These are phyloP conservation scores for Sapajus apella DNA, from an alignment of 2,113 vertebrate species.

Conservation along the genomic window DNA sequence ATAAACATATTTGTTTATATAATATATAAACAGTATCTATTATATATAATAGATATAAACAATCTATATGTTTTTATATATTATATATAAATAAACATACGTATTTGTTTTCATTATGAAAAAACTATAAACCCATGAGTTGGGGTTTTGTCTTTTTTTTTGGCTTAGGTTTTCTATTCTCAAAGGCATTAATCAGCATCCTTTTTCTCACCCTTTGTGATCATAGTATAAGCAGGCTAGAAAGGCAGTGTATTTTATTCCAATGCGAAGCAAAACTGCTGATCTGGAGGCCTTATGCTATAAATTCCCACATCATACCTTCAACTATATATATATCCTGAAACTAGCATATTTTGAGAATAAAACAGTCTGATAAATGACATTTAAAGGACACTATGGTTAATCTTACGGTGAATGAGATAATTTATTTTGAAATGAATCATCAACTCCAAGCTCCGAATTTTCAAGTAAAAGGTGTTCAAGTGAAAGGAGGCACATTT, in stretches of 20 bases:
- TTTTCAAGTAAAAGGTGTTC: background rate
- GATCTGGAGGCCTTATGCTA: background rate
- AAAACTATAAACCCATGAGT: background rate
- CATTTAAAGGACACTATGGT: background rate
- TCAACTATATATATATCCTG: background rate
- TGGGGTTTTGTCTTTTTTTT: background rate
- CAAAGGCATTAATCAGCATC: background rate
- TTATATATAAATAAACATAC: no score
- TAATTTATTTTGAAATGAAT: background rate
- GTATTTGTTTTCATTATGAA: background rate
- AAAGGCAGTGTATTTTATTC: background rate
- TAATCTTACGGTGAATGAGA: background rate
- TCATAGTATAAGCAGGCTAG: background rate
- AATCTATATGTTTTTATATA: no score
- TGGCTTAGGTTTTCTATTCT: background rate
- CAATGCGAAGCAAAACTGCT: background rate
- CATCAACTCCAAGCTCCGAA: background rate
- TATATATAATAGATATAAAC: no score
- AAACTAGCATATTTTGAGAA: background rate
- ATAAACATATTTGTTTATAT: background rate
- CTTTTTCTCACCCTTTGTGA: background rate
- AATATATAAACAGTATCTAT: no score
- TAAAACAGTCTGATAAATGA: background rate
- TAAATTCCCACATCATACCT: background rate
- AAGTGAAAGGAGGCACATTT: background rate